Evolutionary conservation across 2,888 invertebrate genomes (phyloP).

Genomic region (Drosophila lacicola): DNA sequence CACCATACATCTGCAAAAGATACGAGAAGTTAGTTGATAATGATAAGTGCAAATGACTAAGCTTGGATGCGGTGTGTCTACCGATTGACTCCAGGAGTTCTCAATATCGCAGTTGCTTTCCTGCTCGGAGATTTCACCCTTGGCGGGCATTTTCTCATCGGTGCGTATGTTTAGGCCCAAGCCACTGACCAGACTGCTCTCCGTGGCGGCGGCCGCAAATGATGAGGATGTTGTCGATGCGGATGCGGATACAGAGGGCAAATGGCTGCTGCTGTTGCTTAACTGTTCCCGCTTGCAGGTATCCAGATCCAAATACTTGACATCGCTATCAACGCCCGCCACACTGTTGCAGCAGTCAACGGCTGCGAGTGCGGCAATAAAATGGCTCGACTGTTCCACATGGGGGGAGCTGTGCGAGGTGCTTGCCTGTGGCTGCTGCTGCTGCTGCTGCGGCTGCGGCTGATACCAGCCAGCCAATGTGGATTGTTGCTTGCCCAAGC

Average conservation of each 20-base stretch:
- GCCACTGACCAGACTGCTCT: constrained; percentile 82
- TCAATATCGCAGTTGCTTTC: constrained; percentile 94
- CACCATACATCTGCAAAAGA: constrained; percentile 80
- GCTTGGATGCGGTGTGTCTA: constrained; percentile 75
- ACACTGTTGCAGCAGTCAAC: constrained; percentile 76
- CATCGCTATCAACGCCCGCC: constrained; percentile 77
- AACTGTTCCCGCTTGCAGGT: constrained; percentile 81
- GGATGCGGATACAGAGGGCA: constrained; percentile 73
- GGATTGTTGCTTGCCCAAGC: constrained; percentile 56
- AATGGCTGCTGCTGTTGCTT: constrained; percentile 67
- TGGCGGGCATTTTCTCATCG: constrained; percentile 94
- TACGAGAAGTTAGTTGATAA: too few species aligned
- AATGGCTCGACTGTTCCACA: constrained; percentile 71
- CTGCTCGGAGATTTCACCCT: constrained; percentile 94
- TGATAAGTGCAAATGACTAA: not conserved
- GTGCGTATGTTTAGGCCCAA: constrained; percentile 91
- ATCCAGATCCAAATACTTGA: constrained; percentile 84
- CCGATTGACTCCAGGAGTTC: constrained; percentile 89
- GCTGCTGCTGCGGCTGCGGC: constrained; percentile 37
- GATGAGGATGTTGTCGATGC: constrained; percentile 79
- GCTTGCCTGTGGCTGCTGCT: constrained; percentile 34
- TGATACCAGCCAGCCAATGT: constrained; percentile 61
- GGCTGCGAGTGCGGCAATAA: constrained; percentile 75
- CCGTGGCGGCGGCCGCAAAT: constrained; percentile 84
- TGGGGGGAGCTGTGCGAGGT: constrained; percentile 43